A percentile compares a stretch with the other conserved stretches of the same genome.
Conservation (phyloP, 1,140 invertebrate genomes). For the Drosophila persimilis region DNA sequence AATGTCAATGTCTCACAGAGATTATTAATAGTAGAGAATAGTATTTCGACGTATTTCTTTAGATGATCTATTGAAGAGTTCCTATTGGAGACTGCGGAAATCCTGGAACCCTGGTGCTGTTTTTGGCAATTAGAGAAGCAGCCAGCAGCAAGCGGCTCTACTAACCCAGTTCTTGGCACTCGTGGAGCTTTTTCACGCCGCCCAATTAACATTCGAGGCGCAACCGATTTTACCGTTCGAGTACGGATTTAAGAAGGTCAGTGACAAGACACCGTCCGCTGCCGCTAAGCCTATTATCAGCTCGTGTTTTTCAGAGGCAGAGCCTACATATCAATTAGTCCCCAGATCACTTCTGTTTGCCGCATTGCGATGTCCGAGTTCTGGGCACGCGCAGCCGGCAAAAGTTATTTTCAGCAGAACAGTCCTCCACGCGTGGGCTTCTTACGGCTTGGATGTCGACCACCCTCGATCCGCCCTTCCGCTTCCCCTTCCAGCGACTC, state of each 20-base stretch:
- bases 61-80: too few species aligned
- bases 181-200: neutral
- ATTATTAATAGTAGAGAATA: too few species aligned
- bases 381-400: conserved; percentile 34
- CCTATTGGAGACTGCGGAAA: too few species aligned
- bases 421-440: conserved; percentile 15
- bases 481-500: too few species aligned
- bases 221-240: conserved; percentile 23
- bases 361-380: conserved; percentile 14
- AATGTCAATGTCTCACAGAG: conserved; percentile 3
- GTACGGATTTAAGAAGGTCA: conserved; percentile 55
- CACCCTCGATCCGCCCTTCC: neutral
- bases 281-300: conserved; percentile 12
- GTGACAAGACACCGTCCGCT: conserved; percentile 22
- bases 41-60: too few species aligned
- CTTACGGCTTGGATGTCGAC: conserved; percentile 2
- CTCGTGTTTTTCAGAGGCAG: conserved; percentile 26
- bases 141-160: neutral
- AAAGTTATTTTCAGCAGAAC: conserved; percentile 17
- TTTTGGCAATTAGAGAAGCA: too few species aligned
- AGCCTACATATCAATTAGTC: conserved; percentile 72
- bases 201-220: conserved; percentile 52
- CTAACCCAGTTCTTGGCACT: conserved; percentile 19
- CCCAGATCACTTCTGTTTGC: neutral
- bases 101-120: too few species aligned